Evolutionary conservation across 2,113 vertebrate genomes (phyloP).

Genomic region (Jacana jacana): DNA sequence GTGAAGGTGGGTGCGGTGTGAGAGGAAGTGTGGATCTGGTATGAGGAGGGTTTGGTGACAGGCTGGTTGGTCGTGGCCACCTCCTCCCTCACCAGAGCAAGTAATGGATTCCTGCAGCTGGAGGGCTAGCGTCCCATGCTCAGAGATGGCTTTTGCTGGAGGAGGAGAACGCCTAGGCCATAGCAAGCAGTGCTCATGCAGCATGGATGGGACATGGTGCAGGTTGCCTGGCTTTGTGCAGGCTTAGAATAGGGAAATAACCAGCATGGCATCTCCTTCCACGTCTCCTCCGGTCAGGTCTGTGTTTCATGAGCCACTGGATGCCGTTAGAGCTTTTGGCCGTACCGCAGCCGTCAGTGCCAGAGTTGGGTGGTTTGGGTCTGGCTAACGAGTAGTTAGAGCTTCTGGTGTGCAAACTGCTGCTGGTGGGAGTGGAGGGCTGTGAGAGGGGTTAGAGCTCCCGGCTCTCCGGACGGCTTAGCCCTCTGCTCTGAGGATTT

Average conservation of each 20-base stretch:
- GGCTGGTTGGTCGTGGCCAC: not conserved
- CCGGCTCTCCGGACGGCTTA: not conserved
- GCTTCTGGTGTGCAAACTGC: not conserved
- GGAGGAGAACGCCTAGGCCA: not conserved
- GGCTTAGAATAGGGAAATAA: not conserved
- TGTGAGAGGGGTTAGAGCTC: not conserved
- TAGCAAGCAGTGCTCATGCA: not conserved
- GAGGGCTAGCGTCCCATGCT: not conserved
- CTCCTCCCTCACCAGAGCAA: slow-evolving; percentile 13
- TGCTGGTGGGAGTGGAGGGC: not conserved
- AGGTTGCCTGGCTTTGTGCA: not conserved
- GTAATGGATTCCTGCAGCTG: not conserved
- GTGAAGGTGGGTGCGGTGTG: slow-evolving; percentile 51
- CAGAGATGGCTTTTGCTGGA: not conserved
- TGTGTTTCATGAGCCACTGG: not conserved
- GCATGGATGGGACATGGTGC: not conserved
- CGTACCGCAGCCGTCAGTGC: not conserved
- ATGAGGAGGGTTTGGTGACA: slow-evolving; percentile 16
- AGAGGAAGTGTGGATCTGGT: slow-evolving; percentile 38
- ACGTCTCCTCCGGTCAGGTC: not conserved
- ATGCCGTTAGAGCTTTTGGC: not conserved
- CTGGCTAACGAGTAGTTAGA: not conserved
- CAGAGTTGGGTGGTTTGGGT: not conserved
- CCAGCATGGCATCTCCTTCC: not conserved
- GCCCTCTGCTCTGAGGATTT: not conserved